Evolutionary conservation across 2,797 vertebrate genomes (phyloP), one percentile per base, ranked within the genome.

Genomic region (Brachymystax lenok): DNA sequence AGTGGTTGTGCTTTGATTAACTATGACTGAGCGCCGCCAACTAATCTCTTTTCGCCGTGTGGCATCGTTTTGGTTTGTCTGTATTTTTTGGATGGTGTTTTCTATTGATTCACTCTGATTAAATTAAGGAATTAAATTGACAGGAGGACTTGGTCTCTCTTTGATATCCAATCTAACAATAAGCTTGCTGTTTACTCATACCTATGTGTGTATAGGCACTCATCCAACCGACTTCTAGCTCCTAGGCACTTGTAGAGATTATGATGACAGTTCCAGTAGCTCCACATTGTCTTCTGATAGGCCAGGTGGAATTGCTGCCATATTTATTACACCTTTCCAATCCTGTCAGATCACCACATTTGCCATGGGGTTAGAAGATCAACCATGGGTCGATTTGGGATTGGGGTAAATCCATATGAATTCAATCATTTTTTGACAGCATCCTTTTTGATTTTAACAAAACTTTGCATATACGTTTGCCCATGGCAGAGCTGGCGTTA

Each of bases 61-160:
- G 64, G 64, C 24, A 68, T 79, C 77, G 67, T 82, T 83, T 0
- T 84, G 82, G 19, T 69, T 64, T 73, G 73, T 54, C 71, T 71
- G 75, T 75, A 59, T 82, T 16, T 80, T 86, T 82, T 86, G 86
- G 74, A 89, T 87, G 82, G 80, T 89, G 86, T 92, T 92, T 92
- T 91, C 73, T 92, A 92, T 90, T 69, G 14, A 91, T 88, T 84
- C 83, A 75, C 80, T 83, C 56, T 80, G 12, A 92, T 93, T 92
- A 93, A 92, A 93, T 91, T 77, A 91, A 89, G 69, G 69, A 35
- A 19, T 59, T 59, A 69, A 46, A 78, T 77, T 67, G 73, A 71
- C 68, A 51, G 72, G 59, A 54, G 73, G 79, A 76, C 80, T 90
- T 88, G 71, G 84, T 46, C 10, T 69, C 80, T 89, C 78, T 82